phyloP scores from a whole-genome alignment of 2,888 invertebrate species.

The Pachydiplax longipennis region DNA sequence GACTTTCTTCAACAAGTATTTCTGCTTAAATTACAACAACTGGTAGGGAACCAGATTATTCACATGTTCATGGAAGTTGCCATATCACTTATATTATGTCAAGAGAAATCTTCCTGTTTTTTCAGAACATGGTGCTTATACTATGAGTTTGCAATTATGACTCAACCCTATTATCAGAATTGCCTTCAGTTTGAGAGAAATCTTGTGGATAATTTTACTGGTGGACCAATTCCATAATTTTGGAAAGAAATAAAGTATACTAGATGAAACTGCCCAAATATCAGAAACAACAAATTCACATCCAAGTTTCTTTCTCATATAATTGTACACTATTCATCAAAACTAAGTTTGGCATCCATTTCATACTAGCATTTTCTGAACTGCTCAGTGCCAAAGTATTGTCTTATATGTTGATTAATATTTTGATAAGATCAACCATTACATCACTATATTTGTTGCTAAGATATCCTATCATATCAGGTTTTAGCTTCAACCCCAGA shows the following conservation, averaged over 20 bases:
- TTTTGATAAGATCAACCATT: conserved; percentile 36
- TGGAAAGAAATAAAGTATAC: neutral
- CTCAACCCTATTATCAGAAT: neutral
- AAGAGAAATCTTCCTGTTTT: too few species aligned
- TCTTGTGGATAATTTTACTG: neutral
- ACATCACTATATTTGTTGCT: conserved; percentile 29
- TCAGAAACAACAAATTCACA: conserved; percentile 22
- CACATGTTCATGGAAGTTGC: too few species aligned
- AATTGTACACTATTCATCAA: conserved; percentile 36
- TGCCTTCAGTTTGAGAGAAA: neutral
- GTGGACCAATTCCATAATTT: conserved; percentile 2
- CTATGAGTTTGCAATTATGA: too few species aligned
- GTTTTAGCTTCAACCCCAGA: conserved; percentile 35
- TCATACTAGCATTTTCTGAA: conserved; percentile 13
- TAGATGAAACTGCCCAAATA: neutral
- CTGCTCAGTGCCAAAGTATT: conserved; percentile 43
- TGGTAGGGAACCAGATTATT: too few species aligned
- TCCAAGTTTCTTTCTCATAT: conserved; percentile 5
- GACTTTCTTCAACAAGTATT: too few species aligned
- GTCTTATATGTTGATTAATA: conserved; percentile 44
- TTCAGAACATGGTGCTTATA: too few species aligned
- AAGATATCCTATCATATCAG: conserved; percentile 28
- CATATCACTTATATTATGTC: too few species aligned
- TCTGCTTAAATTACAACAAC: too few species aligned
- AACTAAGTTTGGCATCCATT: conserved; percentile 42